A percentile compares a stretch with the other conserved stretches of the same genome.
Conservation (phyloP, 2,888 invertebrate species). For the Oscheius sp. region DNA sequence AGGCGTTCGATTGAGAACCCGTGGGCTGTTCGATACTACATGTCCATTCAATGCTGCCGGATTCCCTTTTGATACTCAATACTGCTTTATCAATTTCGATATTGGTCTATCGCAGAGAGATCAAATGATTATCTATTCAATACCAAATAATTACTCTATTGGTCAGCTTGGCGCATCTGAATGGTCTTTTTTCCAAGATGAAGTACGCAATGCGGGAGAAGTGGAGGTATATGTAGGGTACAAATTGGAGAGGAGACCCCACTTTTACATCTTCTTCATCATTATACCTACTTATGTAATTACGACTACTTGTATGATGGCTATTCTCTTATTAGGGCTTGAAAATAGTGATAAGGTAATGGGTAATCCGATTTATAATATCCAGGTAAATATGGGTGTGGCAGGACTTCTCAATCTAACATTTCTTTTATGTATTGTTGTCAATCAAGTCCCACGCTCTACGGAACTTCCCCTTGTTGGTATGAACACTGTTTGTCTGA, state of each 20-base stretch:
- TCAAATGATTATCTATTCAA: not conserved
- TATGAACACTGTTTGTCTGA: no score
- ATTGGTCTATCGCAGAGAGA: not conserved
- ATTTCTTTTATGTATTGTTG: not conserved
- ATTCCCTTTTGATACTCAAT: not conserved
- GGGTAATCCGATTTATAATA: not conserved
- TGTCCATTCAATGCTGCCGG: not conserved
- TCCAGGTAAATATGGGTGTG: not conserved
- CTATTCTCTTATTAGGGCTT: no score
- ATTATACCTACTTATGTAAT: no score
- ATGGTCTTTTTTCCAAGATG: not conserved
- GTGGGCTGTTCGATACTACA: no score
- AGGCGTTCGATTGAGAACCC: no score
- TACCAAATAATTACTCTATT: no score
- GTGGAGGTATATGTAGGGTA: no score
- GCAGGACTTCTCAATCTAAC: not conserved
- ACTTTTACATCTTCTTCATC: no score
- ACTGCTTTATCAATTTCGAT: not conserved
- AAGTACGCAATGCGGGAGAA: no score
- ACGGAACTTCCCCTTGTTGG: constrained; percentile 1
- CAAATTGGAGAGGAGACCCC: no score
- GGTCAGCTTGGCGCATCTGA: not conserved
- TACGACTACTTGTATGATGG: no score
- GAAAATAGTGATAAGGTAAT: not conserved
- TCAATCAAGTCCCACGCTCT: not conserved